Conservation (phyloP, 30 jellyfish, hydroid and myxozoan species). For the Phacellophora camtschatica region DNA sequence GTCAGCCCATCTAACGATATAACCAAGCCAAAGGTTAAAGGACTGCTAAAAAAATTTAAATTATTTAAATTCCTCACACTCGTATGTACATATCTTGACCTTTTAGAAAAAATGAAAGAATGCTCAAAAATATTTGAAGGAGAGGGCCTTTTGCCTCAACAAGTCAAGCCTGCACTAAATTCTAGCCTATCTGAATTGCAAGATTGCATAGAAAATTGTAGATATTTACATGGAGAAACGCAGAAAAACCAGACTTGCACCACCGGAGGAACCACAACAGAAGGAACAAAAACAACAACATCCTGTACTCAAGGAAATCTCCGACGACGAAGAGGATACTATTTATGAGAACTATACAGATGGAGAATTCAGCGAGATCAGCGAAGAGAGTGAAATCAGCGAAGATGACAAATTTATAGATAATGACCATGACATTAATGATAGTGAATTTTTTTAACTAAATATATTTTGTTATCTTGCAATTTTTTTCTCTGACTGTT, state of each 20-base stretch:
- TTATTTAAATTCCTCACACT: conserved; percentile 5
- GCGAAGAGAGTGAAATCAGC: not conserved
- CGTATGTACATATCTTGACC: conserved; percentile 40
- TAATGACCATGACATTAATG: not conserved
- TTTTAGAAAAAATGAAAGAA: not conserved
- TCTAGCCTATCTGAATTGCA: not conserved
- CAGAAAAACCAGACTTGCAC: not conserved
- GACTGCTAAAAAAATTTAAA: conserved; percentile 13
- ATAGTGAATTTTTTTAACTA: not conserved
- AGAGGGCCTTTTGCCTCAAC: conserved; percentile 48
- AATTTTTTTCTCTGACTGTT: no score
- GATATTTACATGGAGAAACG: not conserved
- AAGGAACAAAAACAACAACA: not conserved
- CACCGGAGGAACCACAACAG: not conserved
- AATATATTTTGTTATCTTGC: no score
- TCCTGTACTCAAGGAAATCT: not conserved
- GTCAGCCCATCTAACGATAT: conserved; percentile 7
- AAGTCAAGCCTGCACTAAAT: conserved; percentile 35
- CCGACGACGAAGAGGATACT: not conserved
- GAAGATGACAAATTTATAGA: not conserved
- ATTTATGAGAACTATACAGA: not conserved
- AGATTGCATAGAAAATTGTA: not conserved
- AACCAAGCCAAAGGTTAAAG: conserved; percentile 9
- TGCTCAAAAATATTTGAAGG: conserved; percentile 57
- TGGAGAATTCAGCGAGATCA: not conserved